These are phyloP conservation scores for Cirrhinus mrigala DNA, from an alignment of 2,797 vertebrate species.

Conservation along the genomic window DNA sequence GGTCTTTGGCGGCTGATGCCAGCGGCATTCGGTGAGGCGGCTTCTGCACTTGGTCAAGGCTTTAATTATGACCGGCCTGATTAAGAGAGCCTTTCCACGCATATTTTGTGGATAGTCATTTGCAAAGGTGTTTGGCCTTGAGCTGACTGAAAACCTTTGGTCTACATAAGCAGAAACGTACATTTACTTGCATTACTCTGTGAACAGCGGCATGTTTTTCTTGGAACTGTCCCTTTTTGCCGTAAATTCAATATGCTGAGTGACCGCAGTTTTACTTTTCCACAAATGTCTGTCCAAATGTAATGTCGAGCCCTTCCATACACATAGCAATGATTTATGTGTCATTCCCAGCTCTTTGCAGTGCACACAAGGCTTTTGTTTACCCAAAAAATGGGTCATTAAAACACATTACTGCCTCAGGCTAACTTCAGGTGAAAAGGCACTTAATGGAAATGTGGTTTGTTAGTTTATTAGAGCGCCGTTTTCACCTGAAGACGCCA, in stretches of 20 bases:
- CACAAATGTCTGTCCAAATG: background rate
- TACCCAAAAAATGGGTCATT: background rate
- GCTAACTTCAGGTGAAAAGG: background rate
- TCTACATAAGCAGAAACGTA: no score
- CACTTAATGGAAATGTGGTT: background rate
- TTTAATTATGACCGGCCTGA: slow-evolving; percentile 24
- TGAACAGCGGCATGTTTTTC: no score
- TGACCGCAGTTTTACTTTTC: background rate
- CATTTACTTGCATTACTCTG: no score
- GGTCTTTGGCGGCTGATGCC: background rate
- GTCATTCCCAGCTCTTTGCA: background rate
- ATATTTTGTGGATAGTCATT: background rate
- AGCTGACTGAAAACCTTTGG: background rate
- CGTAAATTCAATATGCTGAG: no score
- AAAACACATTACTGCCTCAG: background rate
- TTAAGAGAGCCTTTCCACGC: background rate
- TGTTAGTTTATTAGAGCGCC: slow-evolving; percentile 7
- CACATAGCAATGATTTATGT: background rate
- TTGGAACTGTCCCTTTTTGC: no score
- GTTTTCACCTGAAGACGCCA: background rate
- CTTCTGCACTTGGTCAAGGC: background rate
- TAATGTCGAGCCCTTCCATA: background rate
- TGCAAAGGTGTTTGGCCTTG: background rate
- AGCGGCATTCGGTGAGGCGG: background rate
- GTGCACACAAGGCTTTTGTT: slow-evolving; percentile 4